A percentile compares a stretch with the other conserved stretches of the same genome.
Evolutionary conservation across 2,888 invertebrate genomes (phyloP).

Genomic region (Agonopterix arenella): DNA sequence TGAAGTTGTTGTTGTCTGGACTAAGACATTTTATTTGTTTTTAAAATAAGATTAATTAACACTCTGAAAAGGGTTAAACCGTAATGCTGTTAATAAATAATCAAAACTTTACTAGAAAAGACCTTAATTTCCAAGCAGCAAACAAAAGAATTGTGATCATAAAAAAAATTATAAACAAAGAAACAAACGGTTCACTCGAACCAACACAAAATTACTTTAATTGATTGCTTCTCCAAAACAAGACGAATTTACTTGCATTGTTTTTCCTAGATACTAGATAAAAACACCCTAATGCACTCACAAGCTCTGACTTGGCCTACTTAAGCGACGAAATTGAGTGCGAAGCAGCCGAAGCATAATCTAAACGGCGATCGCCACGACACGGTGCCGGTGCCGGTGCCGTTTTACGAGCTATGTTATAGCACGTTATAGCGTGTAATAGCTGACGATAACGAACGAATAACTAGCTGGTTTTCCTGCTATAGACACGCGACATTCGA

Average conservation of each 20-base stretch:
- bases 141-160: too few species aligned
- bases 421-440: constrained; percentile 29
- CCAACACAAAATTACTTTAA: background rate
- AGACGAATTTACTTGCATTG: background rate
- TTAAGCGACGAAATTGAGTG: constrained; percentile 40
- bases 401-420: constrained; percentile 26
- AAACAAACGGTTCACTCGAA: too few species aligned
- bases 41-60: too few species aligned
- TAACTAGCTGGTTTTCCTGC: constrained; percentile 25
- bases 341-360: constrained; percentile 19
- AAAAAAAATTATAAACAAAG: too few species aligned
- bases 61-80: too few species aligned
- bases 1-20: too few species aligned
- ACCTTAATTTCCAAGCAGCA: too few species aligned
- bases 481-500: constrained; percentile 19
- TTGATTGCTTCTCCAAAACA: background rate
- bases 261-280: background rate
- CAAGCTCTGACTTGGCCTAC: constrained; percentile 12
- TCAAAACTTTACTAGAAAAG: too few species aligned
- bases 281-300: background rate
- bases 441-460: constrained; percentile 25
- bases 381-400: constrained; percentile 21
- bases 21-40: too few species aligned
- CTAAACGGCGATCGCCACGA: constrained; percentile 28
- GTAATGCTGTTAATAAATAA: too few species aligned